phyloP scores from a whole-genome alignment of 92 coral and sea anemone genomes.

The Plumapathes pennacea region DNA sequence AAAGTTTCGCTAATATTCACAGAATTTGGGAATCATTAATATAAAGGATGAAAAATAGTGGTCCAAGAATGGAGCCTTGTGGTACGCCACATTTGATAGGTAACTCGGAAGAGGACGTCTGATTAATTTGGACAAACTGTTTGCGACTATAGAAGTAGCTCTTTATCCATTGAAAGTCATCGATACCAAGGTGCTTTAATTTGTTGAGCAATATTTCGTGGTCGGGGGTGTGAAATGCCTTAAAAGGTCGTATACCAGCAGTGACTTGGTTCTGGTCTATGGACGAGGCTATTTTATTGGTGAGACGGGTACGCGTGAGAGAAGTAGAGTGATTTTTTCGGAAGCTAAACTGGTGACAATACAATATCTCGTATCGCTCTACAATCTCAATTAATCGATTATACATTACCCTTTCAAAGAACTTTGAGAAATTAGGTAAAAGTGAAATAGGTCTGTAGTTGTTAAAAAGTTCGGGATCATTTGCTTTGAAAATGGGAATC shows the following conservation, averaged over 20 bases:
- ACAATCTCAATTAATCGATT: slow-evolving; percentile 1
- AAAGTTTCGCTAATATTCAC: no score
- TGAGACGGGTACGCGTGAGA: neutral
- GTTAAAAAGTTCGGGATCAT: neutral
- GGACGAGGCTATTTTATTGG: slow-evolving; percentile 1
- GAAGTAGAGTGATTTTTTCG: slow-evolving; percentile 6
- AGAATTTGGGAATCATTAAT: no score
- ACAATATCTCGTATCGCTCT: neutral
- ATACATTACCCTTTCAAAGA: slow-evolving; percentile 11
- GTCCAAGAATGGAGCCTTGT: no score
- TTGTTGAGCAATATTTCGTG: slow-evolving; percentile 1
- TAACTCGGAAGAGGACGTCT: slow-evolving; percentile 21
- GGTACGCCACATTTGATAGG: no score
- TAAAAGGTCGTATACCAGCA: slow-evolving; percentile 1
- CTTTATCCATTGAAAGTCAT: slow-evolving; percentile 30
- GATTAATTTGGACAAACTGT: slow-evolving; percentile 23
- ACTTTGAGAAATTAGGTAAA: slow-evolving; percentile 9
- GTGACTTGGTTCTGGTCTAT: neutral
- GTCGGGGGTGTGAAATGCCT: slow-evolving; percentile 8
- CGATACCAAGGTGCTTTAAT: slow-evolving; percentile 22
- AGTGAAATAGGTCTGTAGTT: slow-evolving; percentile 25
- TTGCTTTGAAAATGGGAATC: neutral
- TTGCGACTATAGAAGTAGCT: slow-evolving; percentile 16
- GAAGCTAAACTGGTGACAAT: slow-evolving; percentile 2
- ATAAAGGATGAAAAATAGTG: no score